A percentile compares a stretch with the other conserved stretches of the same genome.
phyloP scores from a whole-genome alignment of 2,797 vertebrate genomes.

The Anableps anableps region DNA sequence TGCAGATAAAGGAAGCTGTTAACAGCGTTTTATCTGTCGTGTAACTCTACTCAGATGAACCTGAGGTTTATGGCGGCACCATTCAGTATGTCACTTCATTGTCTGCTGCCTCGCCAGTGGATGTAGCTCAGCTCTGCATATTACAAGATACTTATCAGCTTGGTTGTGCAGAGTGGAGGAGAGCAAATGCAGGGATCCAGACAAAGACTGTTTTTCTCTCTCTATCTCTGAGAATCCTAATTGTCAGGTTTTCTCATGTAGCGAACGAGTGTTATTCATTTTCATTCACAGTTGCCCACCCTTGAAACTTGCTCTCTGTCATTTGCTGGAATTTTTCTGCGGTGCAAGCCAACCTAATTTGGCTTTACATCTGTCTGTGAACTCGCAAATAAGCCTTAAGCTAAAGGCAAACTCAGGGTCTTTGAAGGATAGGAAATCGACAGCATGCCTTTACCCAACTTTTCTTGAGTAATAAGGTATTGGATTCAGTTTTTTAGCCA shows the following conservation, averaged over 20 bases:
- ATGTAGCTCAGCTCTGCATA: slow-evolving; percentile 78
- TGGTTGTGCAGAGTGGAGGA: slow-evolving; percentile 56
- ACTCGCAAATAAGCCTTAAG: slow-evolving; percentile 30
- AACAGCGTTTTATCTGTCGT: slow-evolving; percentile 79
- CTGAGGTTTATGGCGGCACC: slow-evolving; percentile 74
- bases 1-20: slow-evolving; percentile 86
- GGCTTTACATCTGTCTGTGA: slow-evolving; percentile 51
- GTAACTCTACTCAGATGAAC: slow-evolving; percentile 81
- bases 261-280: slow-evolving; percentile 49
- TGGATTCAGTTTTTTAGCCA: background rate
- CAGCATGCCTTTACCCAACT: slow-evolving; percentile 9
- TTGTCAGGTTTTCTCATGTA: slow-evolving; percentile 77
- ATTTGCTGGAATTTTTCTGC: slow-evolving; percentile 23
- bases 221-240: slow-evolving; percentile 77
- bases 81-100: slow-evolving; percentile 79
- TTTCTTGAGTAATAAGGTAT: slow-evolving; percentile 1
- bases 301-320: slow-evolving; percentile 38
- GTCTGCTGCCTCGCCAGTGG: slow-evolving; percentile 72
- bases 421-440: slow-evolving; percentile 28
- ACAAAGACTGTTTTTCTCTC: slow-evolving; percentile 76
- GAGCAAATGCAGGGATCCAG: slow-evolving; percentile 56
- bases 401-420: slow-evolving; percentile 25
- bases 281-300: slow-evolving; percentile 46
- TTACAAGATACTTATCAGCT: slow-evolving; percentile 82
- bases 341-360: slow-evolving; percentile 40